These are phyloP conservation scores for Eospalax fontanierii DNA, from an alignment of 2,797 vertebrate genomes.

Conservation along the genomic window DNA sequence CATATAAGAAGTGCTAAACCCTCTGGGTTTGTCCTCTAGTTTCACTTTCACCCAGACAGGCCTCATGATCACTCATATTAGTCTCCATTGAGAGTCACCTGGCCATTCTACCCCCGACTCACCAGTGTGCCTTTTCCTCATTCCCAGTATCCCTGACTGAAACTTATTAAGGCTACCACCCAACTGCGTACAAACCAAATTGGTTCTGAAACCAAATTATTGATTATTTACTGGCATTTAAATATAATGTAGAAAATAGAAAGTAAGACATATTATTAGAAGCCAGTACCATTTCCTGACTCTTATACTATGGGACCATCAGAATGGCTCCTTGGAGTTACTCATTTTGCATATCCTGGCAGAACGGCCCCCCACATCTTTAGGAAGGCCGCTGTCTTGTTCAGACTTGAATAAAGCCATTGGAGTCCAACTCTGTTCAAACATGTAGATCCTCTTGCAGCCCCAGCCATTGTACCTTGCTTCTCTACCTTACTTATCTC, in stretches of 20 bases:
- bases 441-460: not conserved
- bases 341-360: not conserved
- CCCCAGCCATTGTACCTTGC: not conserved
- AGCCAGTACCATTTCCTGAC: not conserved
- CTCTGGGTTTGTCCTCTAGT: not conserved
- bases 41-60: not conserved
- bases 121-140: not conserved
- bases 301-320: not conserved
- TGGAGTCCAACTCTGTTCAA: not conserved
- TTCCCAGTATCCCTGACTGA: not conserved
- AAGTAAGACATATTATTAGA: not conserved
- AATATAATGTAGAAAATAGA: slow-evolving; percentile 13
- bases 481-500: not conserved
- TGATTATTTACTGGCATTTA: slow-evolving; percentile 14
- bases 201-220: slow-evolving; percentile 13
- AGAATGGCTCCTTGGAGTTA: not conserved
- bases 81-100: not conserved
- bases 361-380: not conserved
- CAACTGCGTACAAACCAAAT: not conserved
- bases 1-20: not conserved
- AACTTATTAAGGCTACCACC: not conserved
- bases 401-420: not conserved
- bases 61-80: not conserved
- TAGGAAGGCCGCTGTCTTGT: not conserved
- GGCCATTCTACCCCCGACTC: not conserved